phyloP scores from a whole-genome alignment of 2,797 vertebrate genomes.

The Serranus cabrilla region DNA sequence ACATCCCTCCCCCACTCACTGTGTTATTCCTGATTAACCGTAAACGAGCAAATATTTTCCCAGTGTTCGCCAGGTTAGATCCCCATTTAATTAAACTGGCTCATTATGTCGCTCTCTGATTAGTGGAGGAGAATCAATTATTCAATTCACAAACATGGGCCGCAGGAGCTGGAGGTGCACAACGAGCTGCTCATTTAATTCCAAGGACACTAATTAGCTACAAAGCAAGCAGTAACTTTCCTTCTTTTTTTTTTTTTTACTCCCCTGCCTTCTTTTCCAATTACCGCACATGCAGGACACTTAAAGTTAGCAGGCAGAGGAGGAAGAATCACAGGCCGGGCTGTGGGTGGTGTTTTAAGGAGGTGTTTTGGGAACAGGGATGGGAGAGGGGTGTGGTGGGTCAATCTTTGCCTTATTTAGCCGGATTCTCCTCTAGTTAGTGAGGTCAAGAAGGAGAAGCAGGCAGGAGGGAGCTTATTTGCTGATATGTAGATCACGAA shows the following conservation, averaged over 20 bases:
- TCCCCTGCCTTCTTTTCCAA: conserved; percentile 84
- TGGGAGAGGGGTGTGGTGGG: conserved; percentile 71
- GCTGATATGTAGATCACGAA: conserved; percentile 95
- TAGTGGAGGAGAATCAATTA: conserved; percentile 99
- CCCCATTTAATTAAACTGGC: conserved; percentile 99
- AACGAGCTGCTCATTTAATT: conserved; percentile 98
- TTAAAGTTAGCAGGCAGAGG: conserved; percentile 58
- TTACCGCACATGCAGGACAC: conserved; percentile 89
- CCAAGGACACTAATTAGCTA: conserved; percentile 99
- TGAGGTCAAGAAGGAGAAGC: conserved; percentile 91
- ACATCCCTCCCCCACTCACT: conserved; percentile 51
- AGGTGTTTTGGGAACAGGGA: conserved; percentile 64
- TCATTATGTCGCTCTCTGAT: conserved; percentile 99
- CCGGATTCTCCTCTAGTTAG: conserved; percentile 89
- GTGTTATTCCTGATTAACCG: conserved; percentile 93
- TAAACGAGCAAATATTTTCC: conserved; percentile 99
- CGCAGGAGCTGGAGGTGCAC: conserved; percentile 96
- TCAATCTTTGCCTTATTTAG: conserved; percentile 92
- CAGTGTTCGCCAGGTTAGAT: conserved; percentile 99
- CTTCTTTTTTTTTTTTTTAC: conserved; percentile 44
- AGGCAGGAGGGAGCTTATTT: conserved; percentile 82
- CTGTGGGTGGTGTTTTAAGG: conserved; percentile 68
- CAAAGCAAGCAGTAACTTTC: conserved; percentile 99
- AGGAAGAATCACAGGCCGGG: conserved; percentile 50
- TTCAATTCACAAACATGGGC: conserved; percentile 93